These are phyloP conservation scores for Pteronotus mesoamericanus DNA, from an alignment of 2,797 vertebrate species.

Conservation along the genomic window DNA sequence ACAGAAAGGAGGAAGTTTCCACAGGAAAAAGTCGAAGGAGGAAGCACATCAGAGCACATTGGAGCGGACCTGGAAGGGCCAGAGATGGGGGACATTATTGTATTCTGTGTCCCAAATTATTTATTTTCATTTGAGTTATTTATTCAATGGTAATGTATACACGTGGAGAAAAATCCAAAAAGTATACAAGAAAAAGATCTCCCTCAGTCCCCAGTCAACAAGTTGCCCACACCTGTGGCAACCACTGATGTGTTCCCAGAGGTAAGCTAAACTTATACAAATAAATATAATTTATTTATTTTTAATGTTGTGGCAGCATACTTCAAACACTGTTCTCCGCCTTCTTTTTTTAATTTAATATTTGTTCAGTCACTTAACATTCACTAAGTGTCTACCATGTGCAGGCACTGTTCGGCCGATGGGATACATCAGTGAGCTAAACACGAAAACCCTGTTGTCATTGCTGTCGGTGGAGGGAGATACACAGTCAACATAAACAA, in stretches of 20 bases:
- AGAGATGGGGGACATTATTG: not conserved
- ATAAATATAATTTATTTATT: not conserved
- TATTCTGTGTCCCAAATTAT: not conserved
- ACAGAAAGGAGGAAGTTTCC: not conserved
- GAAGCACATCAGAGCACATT: not conserved
- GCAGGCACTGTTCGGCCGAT: not conserved
- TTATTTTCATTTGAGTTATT: not conserved
- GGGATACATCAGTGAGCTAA: not conserved
- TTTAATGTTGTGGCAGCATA: not conserved
- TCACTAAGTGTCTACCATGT: not conserved
- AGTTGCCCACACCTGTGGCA: not conserved
- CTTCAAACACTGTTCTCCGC: not conserved
- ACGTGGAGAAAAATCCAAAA: not conserved
- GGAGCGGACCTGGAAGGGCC: not conserved
- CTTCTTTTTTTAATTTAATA: not conserved
- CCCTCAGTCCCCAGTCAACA: not conserved
- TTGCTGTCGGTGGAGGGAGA: not conserved
- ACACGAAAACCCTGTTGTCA: not conserved
- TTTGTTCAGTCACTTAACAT: not conserved
- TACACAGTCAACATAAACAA: not conserved
- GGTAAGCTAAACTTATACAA: not conserved
- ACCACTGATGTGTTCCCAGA: not conserved
- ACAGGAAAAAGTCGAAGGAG: not conserved
- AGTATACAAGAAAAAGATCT: not conserved
- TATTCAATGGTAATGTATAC: not conserved